These are phyloP conservation scores for Cryptus armator DNA, from an alignment of 2,888 invertebrate species.

Conservation along the genomic window DNA sequence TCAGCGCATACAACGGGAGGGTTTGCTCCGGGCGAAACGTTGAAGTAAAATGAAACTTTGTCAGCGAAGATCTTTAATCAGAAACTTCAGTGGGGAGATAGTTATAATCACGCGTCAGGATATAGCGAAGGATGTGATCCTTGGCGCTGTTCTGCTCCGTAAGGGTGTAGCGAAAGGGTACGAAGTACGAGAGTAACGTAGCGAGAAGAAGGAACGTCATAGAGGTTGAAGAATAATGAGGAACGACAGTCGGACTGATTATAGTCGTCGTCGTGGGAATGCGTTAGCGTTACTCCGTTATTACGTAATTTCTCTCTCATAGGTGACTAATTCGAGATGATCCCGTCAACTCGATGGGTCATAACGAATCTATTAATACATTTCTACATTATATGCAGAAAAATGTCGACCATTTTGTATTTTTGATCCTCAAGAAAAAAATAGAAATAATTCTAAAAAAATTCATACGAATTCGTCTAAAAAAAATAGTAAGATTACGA, in stretches of 20 bases:
- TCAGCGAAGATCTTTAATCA: conserved; percentile 21
- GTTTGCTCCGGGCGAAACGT: conserved; percentile 14
- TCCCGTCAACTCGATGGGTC: neutral
- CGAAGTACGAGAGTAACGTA: neutral
- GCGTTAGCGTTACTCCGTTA: neutral
- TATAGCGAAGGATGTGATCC: neutral
- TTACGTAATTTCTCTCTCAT: neutral
- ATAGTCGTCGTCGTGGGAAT: neutral
- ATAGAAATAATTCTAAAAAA: too few species aligned
- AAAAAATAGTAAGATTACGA: too few species aligned
- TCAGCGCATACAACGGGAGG: neutral
- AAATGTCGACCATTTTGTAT: neutral
- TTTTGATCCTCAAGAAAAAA: too few species aligned
- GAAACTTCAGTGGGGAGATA: neutral
- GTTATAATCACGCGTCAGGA: neutral
- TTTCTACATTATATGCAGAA: neutral
- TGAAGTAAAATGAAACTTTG: conserved; percentile 11
- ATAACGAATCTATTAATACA: neutral
- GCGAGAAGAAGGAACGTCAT: conserved; percentile 13
- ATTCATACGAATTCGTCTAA: too few species aligned
- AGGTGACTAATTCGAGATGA: neutral
- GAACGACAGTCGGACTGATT: conserved; percentile 16
- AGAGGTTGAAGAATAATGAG: conserved; percentile 16
- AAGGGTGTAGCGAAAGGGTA: conserved; percentile 3
- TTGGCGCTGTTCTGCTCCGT: neutral